Evolutionary conservation across 1,140 invertebrate genomes (phyloP).

Genomic region (Solenopsis invicta): DNA sequence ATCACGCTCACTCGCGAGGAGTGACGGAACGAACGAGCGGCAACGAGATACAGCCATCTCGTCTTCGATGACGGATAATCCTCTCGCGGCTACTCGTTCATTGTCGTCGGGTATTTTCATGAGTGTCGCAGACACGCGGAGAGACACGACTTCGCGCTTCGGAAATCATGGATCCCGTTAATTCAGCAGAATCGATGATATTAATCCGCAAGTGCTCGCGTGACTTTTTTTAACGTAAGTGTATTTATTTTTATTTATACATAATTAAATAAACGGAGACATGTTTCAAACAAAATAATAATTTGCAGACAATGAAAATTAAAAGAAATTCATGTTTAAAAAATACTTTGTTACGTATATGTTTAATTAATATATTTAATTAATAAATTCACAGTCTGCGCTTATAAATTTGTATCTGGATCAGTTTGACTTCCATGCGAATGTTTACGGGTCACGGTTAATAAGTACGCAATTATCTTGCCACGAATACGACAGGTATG

Average conservation of each 20-base stretch:
- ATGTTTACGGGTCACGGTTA: too few species aligned
- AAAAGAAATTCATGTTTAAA: too few species aligned
- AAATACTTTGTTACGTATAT: too few species aligned
- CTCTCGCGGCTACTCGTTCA: neutral
- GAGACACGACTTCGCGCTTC: neutral
- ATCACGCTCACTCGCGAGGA: conserved; percentile 69
- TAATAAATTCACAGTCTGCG: too few species aligned
- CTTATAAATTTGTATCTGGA: too few species aligned
- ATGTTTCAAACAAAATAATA: too few species aligned
- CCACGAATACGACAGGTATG: neutral
- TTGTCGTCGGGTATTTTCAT: neutral
- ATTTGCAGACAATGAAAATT: too few species aligned
- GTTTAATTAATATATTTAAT: too few species aligned
- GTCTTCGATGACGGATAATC: conserved; percentile 37
- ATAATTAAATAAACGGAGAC: too few species aligned
- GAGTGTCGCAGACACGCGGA: neutral
- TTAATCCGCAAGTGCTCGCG: neutral
- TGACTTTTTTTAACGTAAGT: too few species aligned
- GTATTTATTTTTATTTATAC: too few species aligned
- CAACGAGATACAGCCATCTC: conserved; percentile 57
- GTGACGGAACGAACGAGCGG: conserved; percentile 17
- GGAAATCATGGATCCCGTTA: neutral
- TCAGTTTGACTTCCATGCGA: too few species aligned
- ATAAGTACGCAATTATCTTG: neutral
- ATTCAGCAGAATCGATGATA: neutral